Percentiles rank a stretch among this genome's conserved stretches.
These are phyloP conservation scores for Blomia tropicalis DNA, from an alignment of 2,888 invertebrate species.

Conservation along the genomic window DNA sequence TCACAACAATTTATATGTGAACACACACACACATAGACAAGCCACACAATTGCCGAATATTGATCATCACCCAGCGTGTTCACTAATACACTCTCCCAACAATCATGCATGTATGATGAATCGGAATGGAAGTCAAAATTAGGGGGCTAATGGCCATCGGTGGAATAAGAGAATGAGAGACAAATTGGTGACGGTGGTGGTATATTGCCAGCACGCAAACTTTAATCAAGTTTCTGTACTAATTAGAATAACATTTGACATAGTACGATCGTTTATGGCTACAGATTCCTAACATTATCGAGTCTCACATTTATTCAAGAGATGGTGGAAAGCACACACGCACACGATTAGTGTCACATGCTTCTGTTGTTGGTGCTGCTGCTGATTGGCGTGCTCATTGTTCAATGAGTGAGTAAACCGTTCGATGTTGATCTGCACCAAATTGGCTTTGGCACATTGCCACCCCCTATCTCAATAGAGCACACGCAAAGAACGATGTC, in stretches of 20 bases:
- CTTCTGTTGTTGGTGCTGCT: neutral
- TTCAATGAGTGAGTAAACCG: neutral
- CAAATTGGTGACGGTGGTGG: neutral
- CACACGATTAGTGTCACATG: conserved; percentile 9
- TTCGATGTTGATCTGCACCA: neutral
- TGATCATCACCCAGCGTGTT: neutral
- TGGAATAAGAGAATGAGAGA: neutral
- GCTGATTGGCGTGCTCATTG: conserved; percentile 4
- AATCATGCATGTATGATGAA: too few relatives aligned
- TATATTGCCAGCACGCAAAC: neutral
- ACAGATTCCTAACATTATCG: neutral
- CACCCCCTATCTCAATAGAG: neutral
- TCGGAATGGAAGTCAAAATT: neutral
- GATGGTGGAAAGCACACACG: too few relatives aligned
- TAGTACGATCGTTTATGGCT: neutral
- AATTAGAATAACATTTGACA: conserved; percentile 7
- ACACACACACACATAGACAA: too few relatives aligned
- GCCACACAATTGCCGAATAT: neutral
- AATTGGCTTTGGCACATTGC: neutral
- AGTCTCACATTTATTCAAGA: too few relatives aligned
- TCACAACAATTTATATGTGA: neutral
- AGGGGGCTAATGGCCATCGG: too few relatives aligned
- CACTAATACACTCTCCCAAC: too few relatives aligned
- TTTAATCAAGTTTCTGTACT: conserved; percentile 8
- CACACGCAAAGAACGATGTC: too few relatives aligned